Conservation (phyloP, 2,797 vertebrate species). For the Lacerta viridis region DNA sequence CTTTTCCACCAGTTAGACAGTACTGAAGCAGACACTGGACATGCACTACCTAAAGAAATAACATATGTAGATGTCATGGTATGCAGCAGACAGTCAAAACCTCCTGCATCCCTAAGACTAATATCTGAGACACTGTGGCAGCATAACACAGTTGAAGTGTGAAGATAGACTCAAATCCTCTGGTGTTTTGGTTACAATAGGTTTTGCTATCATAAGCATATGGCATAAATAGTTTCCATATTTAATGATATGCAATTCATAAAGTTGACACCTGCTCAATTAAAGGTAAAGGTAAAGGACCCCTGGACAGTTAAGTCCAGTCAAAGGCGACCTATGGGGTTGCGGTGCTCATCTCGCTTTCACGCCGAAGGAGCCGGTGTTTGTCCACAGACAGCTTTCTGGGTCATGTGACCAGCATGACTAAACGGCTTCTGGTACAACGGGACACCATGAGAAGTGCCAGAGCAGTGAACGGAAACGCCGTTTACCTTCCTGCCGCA, state of each 20-base stretch:
- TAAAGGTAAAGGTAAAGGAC: no score
- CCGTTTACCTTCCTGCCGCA: no score
- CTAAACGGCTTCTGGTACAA: no score
- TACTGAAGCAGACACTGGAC: neutral
- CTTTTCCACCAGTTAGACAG: neutral
- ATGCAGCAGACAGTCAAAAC: neutral
- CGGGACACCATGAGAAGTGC: no score
- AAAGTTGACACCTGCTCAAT: neutral
- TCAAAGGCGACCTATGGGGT: no score
- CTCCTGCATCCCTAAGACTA: neutral
- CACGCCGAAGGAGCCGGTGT: no score
- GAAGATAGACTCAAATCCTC: neutral
- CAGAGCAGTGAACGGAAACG: no score
- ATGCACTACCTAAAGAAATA: neutral
- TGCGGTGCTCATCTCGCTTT: no score
- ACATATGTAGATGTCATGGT: neutral
- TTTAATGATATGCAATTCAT: neutral
- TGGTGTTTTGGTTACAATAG: neutral
- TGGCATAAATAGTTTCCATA: neutral
- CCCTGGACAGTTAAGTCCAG: no score
- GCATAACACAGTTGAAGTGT: neutral
- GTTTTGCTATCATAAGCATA: neutral
- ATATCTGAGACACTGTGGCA: neutral
- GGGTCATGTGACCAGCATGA: no score
- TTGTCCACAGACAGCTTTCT: no score